Conservation (phyloP, 2,888 invertebrate genomes). For the Congeria kusceri region DNA sequence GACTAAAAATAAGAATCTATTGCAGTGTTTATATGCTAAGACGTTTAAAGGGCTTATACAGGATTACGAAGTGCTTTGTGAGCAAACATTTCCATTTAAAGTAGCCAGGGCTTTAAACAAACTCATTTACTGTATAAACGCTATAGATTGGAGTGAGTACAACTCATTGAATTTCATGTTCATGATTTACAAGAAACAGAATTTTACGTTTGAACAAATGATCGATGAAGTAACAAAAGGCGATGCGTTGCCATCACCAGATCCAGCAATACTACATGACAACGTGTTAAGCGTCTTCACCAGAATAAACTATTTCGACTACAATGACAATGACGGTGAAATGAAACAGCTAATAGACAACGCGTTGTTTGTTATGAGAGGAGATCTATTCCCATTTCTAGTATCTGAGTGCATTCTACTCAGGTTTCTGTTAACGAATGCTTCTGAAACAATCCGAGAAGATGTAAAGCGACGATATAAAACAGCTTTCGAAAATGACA, state of each 20-base stretch:
- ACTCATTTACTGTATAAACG: slow-evolving; percentile 13
- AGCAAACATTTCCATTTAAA: slow-evolving; percentile 16
- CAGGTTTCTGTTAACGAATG: too few species aligned
- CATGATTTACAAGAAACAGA: slow-evolving; percentile 13
- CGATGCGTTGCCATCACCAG: slow-evolving; percentile 13
- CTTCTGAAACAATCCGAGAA: too few species aligned
- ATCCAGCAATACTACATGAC: slow-evolving; percentile 30
- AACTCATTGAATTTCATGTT: slow-evolving; percentile 40
- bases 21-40: slow-evolving; percentile 5
- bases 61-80: slow-evolving; percentile 20
- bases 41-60: slow-evolving; percentile 16
- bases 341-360: too few species aligned
- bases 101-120: slow-evolving; percentile 15
- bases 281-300: slow-evolving; percentile 13
- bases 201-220: slow-evolving; percentile 12
- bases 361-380: too few species aligned
- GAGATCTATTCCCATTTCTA: too few species aligned
- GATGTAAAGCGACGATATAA: too few species aligned
- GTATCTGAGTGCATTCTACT: too few species aligned
- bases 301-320: slow-evolving; percentile 22
- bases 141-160: slow-evolving; percentile 25
- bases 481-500: too few species aligned
- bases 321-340: too few species aligned
- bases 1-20: neutral
- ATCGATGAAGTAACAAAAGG: slow-evolving; percentile 4